Evolutionary conservation across 2,888 invertebrate genomes (phyloP).

Genomic region (Helobdella robusta): DNA sequence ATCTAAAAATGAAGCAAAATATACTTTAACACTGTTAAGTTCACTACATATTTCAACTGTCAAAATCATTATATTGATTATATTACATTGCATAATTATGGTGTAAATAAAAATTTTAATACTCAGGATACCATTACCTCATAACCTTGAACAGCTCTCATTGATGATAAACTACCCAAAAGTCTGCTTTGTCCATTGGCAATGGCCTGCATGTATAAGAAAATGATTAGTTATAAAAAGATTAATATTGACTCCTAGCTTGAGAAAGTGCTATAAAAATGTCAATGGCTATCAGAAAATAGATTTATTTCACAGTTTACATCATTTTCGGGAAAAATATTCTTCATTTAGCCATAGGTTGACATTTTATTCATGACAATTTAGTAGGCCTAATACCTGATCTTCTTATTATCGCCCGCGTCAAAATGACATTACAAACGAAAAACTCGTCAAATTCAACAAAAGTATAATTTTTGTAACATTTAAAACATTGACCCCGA

Average conservation of each 20-base stretch:
- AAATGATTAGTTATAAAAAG: neutral
- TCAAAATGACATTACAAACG: too few species aligned
- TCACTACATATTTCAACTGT: too few species aligned
- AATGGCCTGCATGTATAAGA: neutral
- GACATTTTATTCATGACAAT: too few species aligned
- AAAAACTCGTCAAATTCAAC: too few species aligned
- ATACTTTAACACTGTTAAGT: too few species aligned
- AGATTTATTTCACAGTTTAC: neutral
- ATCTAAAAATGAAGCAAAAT: too few species aligned
- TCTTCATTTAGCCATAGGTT: too few species aligned
- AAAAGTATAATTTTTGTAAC: too few species aligned
- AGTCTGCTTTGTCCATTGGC: neutral
- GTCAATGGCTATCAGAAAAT: neutral
- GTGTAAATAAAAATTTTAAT: neutral
- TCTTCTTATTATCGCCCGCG: too few species aligned
- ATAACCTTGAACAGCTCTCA: neutral
- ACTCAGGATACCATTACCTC: neutral
- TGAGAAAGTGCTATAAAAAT: neutral
- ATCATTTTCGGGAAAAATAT: neutral
- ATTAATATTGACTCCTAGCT: neutral
- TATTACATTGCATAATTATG: too few species aligned
- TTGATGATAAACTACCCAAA: conserved; percentile 10
- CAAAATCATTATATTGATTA: too few species aligned
- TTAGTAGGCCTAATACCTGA: too few species aligned
- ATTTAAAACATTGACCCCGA: conserved; percentile 13